These are phyloP conservation scores for Octonoba sinensis DNA, from an alignment of 2,888 invertebrate genomes.

Conservation along the genomic window DNA sequence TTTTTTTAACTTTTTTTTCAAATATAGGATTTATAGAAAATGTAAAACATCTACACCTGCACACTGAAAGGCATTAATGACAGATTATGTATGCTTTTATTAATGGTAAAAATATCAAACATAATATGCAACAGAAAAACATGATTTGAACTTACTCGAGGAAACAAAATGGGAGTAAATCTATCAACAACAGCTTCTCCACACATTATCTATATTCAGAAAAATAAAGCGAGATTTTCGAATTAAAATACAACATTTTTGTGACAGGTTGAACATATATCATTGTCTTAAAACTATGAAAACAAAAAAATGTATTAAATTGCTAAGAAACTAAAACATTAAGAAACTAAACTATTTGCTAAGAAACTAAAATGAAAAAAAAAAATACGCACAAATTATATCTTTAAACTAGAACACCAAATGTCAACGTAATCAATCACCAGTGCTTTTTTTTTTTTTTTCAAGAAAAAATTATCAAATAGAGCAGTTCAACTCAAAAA, in stretches of 20 bases:
- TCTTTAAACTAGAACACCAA: not conserved
- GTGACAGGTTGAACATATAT: too few relatives aligned
- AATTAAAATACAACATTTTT: too few relatives aligned
- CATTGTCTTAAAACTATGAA: constrained; percentile 50
- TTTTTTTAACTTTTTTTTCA: too few relatives aligned
- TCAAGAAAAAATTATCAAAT: too few relatives aligned
- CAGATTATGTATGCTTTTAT: not conserved
- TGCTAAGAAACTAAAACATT: not conserved
- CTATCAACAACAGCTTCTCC: constrained; percentile 89
- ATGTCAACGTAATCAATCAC: too few relatives aligned
- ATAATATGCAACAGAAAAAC: not conserved
- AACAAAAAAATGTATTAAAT: constrained; percentile 5
- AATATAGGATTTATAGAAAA: too few relatives aligned
- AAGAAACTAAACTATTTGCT: not conserved
- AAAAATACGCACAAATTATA: not conserved
- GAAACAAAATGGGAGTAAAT: constrained; percentile 83
- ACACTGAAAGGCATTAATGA: not conserved
- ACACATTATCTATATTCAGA: constrained; percentile 78
- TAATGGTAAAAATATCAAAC: not conserved
- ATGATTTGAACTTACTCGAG: constrained; percentile 72
- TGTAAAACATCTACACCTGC: too few relatives aligned
- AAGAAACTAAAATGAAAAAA: not conserved
- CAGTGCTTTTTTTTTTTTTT: too few relatives aligned
- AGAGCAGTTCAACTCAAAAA: too few relatives aligned
- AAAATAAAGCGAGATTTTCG: too few relatives aligned